Evolutionary conservation across 2,797 vertebrate species (phyloP).

Genomic region (Aselliscus stoliczkanus): DNA sequence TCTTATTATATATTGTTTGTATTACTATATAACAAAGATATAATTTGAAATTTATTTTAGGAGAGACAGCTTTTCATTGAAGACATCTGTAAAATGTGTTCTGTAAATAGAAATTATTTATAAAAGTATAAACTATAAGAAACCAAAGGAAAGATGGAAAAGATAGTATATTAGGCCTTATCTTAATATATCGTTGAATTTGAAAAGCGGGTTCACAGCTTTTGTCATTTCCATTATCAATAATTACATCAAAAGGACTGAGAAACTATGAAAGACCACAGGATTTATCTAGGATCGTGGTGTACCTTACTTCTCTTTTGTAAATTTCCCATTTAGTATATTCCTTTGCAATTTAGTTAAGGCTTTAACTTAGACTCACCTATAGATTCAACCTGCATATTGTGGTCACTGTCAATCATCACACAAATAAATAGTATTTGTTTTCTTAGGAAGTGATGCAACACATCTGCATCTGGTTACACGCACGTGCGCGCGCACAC

Average conservation of each 20-base stretch:
- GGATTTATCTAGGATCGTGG: neutral
- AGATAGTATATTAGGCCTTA: neutral
- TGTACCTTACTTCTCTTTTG: neutral
- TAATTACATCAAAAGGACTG: neutral
- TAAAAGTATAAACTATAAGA: conserved; percentile 25
- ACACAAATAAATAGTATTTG: neutral
- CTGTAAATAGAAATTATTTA: neutral
- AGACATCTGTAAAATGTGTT: conserved; percentile 53
- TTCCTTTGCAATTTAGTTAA: neutral
- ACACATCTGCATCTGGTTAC: neutral
- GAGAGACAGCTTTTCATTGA: conserved; percentile 67
- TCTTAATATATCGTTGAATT: neutral
- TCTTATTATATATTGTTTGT: neutral
- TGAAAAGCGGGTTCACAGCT: neutral
- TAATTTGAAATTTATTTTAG: conserved; percentile 60
- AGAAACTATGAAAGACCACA: neutral
- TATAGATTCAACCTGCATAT: neutral
- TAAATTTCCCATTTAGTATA: neutral
- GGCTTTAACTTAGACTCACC: neutral
- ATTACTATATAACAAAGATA: conserved; percentile 54
- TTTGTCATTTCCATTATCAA: conserved; percentile 1
- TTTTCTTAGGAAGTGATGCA: neutral
- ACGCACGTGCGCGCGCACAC: neutral
- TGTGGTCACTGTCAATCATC: neutral
- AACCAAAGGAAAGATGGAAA: conserved; percentile 27